Evolutionary conservation across 2,888 invertebrate genomes (phyloP).

Genomic region (Drosophila parthenogenetica): DNA sequence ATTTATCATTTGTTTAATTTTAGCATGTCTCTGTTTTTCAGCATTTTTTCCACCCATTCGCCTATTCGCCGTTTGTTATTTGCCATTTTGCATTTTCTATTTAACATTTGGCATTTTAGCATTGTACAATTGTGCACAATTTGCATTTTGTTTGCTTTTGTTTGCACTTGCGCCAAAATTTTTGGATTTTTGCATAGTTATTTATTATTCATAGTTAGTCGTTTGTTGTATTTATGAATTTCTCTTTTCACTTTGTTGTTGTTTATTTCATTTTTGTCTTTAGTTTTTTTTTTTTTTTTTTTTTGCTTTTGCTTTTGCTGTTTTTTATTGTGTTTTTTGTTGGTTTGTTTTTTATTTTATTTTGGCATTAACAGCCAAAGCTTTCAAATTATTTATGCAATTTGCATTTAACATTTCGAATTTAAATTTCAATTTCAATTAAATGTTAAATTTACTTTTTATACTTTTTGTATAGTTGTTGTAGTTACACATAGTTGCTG

Average conservation of each 20-base stretch:
- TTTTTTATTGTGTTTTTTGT: neutral
- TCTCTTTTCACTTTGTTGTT: constrained; percentile 39
- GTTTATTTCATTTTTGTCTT: neutral
- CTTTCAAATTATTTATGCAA: constrained; percentile 64
- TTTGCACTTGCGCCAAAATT: constrained; percentile 3
- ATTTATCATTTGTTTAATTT: neutral
- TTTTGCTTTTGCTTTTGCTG: neutral
- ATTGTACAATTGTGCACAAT: constrained; percentile 51
- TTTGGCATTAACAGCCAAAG: constrained; percentile 52
- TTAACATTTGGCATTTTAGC: constrained; percentile 21
- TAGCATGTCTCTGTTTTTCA: neutral
- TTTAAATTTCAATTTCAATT: constrained; percentile 41
- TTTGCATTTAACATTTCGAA: constrained; percentile 37
- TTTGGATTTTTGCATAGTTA: constrained; percentile 28
- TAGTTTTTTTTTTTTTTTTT: neutral
- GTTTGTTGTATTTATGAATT: constrained; percentile 68
- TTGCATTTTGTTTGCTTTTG: constrained; percentile 67
- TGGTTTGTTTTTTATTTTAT: neutral
- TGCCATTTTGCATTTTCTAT: constrained; percentile 8
- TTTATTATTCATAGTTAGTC: constrained; percentile 77
- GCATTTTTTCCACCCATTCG: neutral
- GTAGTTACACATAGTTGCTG: neutral
- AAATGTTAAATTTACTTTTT: constrained; percentile 21
- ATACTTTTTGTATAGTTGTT: constrained; percentile 2
- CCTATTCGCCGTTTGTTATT: neutral